These are phyloP conservation scores for Diadumene lineata DNA, from an alignment of 92 coral and sea anemone species.

Conservation along the genomic window DNA sequence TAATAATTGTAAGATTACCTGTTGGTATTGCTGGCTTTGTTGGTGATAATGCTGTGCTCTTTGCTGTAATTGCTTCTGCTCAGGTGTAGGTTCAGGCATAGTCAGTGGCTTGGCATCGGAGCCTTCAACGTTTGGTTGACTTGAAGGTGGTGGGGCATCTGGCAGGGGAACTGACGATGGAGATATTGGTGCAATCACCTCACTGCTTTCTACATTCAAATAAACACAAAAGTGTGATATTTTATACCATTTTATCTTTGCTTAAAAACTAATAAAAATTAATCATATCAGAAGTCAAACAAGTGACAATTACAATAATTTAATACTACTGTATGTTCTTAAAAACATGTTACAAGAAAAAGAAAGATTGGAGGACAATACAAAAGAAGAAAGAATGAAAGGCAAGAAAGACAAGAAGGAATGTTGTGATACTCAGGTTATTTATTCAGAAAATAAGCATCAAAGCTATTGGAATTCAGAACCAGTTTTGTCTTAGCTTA, in stretches of 20 bases:
- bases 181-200: constrained; percentile 73
- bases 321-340: no score
- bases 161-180: constrained; percentile 97
- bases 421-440: no score
- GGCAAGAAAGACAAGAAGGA: background rate
- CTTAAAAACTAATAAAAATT: no score
- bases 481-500: no score
- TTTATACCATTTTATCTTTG: no score
- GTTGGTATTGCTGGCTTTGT: constrained; percentile 67
- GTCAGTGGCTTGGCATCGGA: constrained; percentile 72
- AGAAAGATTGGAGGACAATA: background rate
- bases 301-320: no score
- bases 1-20: constrained; percentile 26
- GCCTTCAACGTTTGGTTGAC: constrained; percentile 42
- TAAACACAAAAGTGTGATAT: background rate
- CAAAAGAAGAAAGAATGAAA: background rate
- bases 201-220: constrained; percentile 26
- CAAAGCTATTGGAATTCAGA: no score
- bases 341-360: no score
- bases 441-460: no score
- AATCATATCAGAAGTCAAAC: no score
- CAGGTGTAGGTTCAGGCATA: constrained; percentile 79
- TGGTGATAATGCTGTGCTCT: constrained; percentile 84
- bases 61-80: constrained; percentile 83
- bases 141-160: constrained; percentile 85